phyloP scores from a whole-genome alignment of 1,140 invertebrate species.

The Drosophila baimaii region DNA sequence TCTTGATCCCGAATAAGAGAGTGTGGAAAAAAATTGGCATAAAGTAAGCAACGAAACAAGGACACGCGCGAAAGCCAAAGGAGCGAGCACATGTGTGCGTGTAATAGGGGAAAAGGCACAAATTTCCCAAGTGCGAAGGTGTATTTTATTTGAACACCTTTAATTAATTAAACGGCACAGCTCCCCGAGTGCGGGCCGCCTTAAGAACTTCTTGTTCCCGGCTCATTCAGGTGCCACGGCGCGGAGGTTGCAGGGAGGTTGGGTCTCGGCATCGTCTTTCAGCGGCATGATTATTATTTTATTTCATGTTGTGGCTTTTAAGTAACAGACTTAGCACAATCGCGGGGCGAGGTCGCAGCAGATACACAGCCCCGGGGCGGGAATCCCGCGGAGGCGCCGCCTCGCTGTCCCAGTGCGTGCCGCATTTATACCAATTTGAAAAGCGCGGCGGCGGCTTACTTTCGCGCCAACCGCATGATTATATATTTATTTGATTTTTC shows the following conservation, averaged over 20 bases:
- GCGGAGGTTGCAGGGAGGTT: slow-evolving; percentile 10
- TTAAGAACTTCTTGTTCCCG: slow-evolving; percentile 34
- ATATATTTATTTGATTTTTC: slow-evolving; percentile 80
- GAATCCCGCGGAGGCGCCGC: slow-evolving; percentile 9
- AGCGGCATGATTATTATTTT: slow-evolving; percentile 62
- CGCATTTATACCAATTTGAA: slow-evolving; percentile 80
- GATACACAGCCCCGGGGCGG: slow-evolving; percentile 7
- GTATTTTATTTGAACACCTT: slow-evolving; percentile 77
- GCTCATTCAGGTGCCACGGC: slow-evolving; percentile 4
- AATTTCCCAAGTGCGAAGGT: slow-evolving; percentile 63
- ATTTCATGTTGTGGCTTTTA: slow-evolving; percentile 42
- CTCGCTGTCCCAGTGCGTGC: slow-evolving; percentile 54
- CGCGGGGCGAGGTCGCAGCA: slow-evolving; percentile 4
- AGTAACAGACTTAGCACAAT: slow-evolving; percentile 43
- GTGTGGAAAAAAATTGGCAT: slow-evolving; percentile 29
- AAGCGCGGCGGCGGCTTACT: slow-evolving; percentile 70
- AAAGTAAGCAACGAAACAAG: slow-evolving; percentile 12
- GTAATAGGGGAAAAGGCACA: slow-evolving; percentile 13
- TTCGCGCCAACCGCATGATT: slow-evolving; percentile 70
- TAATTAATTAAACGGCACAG: slow-evolving; percentile 79
- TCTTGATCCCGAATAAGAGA: slow-evolving; percentile 6
- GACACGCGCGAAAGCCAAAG: slow-evolving; percentile 2
- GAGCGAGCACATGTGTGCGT: background rate
- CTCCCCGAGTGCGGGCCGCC: slow-evolving; percentile 58
- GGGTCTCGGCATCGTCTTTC: slow-evolving; percentile 31